Percentiles rank a stretch among this genome's conserved stretches.
phyloP scores from a whole-genome alignment of 2,113 vertebrate genomes.

The Ifrita kowaldi region DNA sequence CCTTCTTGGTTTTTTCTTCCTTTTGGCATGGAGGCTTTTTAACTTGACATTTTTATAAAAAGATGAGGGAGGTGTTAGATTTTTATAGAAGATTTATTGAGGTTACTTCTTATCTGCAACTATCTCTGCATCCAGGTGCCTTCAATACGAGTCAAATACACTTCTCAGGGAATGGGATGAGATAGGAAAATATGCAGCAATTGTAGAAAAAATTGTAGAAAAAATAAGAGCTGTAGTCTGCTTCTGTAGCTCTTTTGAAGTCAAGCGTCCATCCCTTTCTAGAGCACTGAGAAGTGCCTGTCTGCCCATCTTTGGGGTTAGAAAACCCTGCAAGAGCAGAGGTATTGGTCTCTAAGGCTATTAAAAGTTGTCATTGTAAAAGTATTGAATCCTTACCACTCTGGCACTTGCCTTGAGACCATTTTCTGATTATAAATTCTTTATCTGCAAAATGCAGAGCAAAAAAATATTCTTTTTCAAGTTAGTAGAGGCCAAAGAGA shows the following conservation, averaged over 20 bases:
- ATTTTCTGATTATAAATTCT: background rate
- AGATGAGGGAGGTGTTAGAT: background rate
- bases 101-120: background rate
- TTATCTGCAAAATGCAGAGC: background rate
- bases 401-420: background rate
- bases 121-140: background rate
- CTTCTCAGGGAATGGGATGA: background rate
- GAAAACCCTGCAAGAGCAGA: background rate
- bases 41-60: background rate
- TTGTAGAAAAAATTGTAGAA: background rate
- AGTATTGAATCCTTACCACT: background rate
- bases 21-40: background rate
- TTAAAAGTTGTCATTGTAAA: background rate
- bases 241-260: background rate
- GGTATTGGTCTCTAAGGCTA: background rate
- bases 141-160: background rate
- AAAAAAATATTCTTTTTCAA: background rate
- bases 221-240: background rate
- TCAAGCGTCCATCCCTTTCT: background rate
- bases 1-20: background rate
- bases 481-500: background rate
- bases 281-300: background rate
- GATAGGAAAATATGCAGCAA: background rate
- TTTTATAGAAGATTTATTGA: background rate
- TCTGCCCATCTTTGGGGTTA: background rate